Evolutionary conservation across 2,113 vertebrate genomes (phyloP), one percentile per base, ranked within the genome.

Genomic region (Scophthalmus maximus): DNA sequence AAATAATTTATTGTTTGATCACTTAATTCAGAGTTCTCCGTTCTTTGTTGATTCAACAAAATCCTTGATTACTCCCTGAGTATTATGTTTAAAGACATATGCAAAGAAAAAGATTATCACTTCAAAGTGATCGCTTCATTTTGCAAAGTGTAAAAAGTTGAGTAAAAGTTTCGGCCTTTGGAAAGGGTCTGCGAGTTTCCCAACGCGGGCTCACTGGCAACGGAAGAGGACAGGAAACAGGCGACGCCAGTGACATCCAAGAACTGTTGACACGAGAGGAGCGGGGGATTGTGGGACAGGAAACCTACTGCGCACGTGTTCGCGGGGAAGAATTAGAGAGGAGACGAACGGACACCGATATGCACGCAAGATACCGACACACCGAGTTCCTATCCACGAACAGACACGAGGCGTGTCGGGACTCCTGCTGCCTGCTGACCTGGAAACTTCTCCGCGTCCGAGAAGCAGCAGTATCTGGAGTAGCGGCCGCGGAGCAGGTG

Each of bases 141-240:
- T 17, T 17, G n/a, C n/a, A n/a, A 42, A 17, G 40, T 18, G 40
- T 42, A 42, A 3, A 47, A 29, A 9, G 5, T 34, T n/a, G 0
- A 2, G 42, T 44, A 44, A 22, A 25, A 25, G 47, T 50, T 50
- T 14, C 2, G 25, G 3, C 5, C 0, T 32, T 11, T 3, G 0
- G 29, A 63, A 55, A 56, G 23, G 71, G 38, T 1, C 3, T 10
- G 3, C 5, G 1, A 20, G 6, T 8, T 29, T 72, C 36, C 46
- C 22, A 32, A 30, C 29, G 40, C 30, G 27, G 58, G 2, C 25
- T 15, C 11, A 32, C 69, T 49, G 49, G 57, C 72, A 47, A 47
- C 14, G 1, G 63, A 66, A 20, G 40, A 71, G 73, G 61, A 69
- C 76, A 58, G 60, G 77, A 82, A 86, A 49, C 76, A 77, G 82